These are phyloP conservation scores for Apomyelois bistriatella DNA, from an alignment of 2,888 invertebrate genomes.

Conservation along the genomic window DNA sequence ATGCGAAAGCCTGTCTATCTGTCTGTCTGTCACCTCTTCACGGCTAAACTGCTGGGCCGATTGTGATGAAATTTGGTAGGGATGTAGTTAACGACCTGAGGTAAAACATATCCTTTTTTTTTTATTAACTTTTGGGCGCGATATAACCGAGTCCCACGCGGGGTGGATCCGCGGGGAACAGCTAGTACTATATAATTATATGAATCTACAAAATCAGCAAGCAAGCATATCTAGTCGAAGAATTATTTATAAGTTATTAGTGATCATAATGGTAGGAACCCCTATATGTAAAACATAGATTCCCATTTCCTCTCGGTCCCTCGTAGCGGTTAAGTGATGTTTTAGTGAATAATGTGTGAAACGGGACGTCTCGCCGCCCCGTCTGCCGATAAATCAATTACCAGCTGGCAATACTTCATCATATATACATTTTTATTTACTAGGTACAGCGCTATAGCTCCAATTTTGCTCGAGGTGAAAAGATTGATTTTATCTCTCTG, in stretches of 20 bases:
- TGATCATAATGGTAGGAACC: neutral
- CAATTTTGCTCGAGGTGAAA: no score
- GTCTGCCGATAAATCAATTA: slow-evolving; percentile 66
- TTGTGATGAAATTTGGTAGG: no score
- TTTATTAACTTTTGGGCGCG: no score
- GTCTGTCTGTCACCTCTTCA: no score
- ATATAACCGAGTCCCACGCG: no score
- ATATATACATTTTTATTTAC: slow-evolving; percentile 38
- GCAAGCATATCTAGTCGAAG: neutral
- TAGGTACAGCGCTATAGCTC: neutral
- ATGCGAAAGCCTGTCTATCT: no score
- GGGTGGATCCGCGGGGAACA: no score
- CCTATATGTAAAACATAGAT: slow-evolving; percentile 43
- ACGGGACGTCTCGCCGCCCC: slow-evolving; percentile 56
- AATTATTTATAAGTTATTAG: neutral
- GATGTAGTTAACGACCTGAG: no score
- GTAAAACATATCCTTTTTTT: no score
- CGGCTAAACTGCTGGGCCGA: no score
- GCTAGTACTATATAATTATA: no score
- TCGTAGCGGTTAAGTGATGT: slow-evolving; percentile 53
- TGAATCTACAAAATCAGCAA: neutral
- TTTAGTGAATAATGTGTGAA: slow-evolving; percentile 62
- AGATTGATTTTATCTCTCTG: no score
- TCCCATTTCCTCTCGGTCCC: slow-evolving; percentile 42
- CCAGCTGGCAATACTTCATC: slow-evolving; percentile 46